Evolutionary conservation across 2,797 vertebrate species (phyloP).

Genomic region (Pseudomugil tenellus): DNA sequence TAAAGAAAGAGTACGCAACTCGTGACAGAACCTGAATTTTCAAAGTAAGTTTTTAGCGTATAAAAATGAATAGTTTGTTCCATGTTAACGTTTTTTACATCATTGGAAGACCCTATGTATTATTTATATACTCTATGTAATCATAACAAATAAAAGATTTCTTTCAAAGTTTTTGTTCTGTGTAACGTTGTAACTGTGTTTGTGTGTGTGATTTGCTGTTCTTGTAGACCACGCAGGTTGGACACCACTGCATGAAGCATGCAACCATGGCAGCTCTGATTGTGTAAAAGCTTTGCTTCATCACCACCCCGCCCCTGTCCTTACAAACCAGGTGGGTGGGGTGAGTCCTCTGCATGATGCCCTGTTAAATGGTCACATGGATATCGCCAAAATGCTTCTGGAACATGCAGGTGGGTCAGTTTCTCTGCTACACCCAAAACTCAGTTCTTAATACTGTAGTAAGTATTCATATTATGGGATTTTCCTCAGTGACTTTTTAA

Average conservation of each 20-base stretch:
- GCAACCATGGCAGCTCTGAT: conserved; percentile 93
- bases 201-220: conserved; percentile 52
- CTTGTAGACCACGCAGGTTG: conserved; percentile 93
- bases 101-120: neutral
- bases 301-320: conserved; percentile 87
- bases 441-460: neutral
- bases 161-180: neutral
- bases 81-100: neutral
- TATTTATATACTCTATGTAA: neutral
- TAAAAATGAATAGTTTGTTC: neutral
- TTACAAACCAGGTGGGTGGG: conserved; percentile 90
- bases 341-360: conserved; percentile 95
- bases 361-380: conserved; percentile 87
- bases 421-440: neutral
- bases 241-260: conserved; percentile 97
- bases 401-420: conserved; percentile 78
- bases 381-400: conserved; percentile 92
- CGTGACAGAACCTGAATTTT: neutral
- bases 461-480: neutral
- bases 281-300: conserved; percentile 92
- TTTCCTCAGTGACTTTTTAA: neutral
- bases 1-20: neutral
- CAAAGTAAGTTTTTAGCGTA: neutral
- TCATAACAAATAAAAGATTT: neutral
- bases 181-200: neutral